These are phyloP conservation scores for Phengaris arion DNA, from an alignment of 2,888 invertebrate genomes.

Conservation along the genomic window DNA sequence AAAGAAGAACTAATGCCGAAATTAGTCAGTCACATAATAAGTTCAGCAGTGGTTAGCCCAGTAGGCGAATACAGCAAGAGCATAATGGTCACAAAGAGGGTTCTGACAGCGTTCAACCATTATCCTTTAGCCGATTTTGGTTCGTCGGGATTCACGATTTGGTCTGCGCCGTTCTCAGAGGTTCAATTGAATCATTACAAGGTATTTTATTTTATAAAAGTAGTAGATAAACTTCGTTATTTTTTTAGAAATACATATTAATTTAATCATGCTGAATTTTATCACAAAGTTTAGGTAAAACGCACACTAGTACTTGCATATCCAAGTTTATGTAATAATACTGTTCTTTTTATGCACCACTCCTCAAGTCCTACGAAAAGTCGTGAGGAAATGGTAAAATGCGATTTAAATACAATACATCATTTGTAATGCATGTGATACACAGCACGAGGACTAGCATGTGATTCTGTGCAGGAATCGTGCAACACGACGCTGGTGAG, in stretches of 20 bases:
- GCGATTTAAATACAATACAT: conserved; percentile 39
- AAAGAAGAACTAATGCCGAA: conserved; percentile 58
- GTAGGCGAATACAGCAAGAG: conserved; percentile 85
- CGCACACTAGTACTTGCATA: no score
- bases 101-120: conserved; percentile 87
- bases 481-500: conserved; percentile 70
- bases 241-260: no score
- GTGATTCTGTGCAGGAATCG: conserved; percentile 56
- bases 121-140: conserved; percentile 83
- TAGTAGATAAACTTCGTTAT: no score
- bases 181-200: conserved; percentile 85
- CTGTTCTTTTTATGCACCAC: neutral
- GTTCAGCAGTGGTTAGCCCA: conserved; percentile 80
- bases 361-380: conserved; percentile 32
- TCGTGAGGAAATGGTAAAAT: conserved; percentile 35
- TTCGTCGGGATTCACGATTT: conserved; percentile 74
- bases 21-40: conserved; percentile 69
- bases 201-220: conserved; percentile 45
- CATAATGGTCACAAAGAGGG: conserved; percentile 82
- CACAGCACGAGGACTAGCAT: conserved; percentile 43
- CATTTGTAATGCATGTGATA: conserved; percentile 40
- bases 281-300: no score
- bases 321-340: neutral
- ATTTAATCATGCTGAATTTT: no score
- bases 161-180: conserved; percentile 78